Evolutionary conservation across 1,140 invertebrate species (phyloP).

Genomic region (Orchesella cincta): DNA sequence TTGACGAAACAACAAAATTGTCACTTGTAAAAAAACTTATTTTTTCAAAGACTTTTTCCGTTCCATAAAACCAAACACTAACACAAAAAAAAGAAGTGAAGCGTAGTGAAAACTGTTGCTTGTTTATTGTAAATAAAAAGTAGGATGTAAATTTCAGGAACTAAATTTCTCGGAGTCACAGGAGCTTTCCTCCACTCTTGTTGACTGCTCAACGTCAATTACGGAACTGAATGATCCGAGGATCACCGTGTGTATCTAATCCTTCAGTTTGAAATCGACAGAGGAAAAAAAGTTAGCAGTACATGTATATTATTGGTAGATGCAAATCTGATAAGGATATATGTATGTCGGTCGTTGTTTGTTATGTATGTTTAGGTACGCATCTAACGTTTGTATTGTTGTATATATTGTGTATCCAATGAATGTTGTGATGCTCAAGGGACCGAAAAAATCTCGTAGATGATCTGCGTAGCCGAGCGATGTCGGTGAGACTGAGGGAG

Average conservation of each 20-base stretch:
- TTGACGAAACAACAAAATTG: too few relatives aligned
- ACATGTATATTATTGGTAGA: constrained; percentile 1
- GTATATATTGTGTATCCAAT: not conserved
- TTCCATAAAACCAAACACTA: too few relatives aligned
- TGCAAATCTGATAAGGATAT: not conserved
- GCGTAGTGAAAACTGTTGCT: too few relatives aligned
- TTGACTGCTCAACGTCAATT: constrained; percentile 18
- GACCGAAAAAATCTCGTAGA: constrained; percentile 10
- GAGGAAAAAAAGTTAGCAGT: too few relatives aligned
- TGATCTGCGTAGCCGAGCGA: constrained; percentile 10
- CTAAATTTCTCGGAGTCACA: too few relatives aligned
- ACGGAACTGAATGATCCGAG: not conserved
- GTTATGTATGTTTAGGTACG: not conserved
- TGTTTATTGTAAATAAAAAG: too few relatives aligned
- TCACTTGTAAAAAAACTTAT: too few relatives aligned
- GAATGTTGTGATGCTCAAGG: not conserved
- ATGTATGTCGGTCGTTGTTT: constrained; percentile 4
- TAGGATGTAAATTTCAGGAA: too few relatives aligned
- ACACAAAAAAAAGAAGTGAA: too few relatives aligned
- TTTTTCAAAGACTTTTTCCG: too few relatives aligned
- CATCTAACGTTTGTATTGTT: not conserved
- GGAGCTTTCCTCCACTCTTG: not conserved
- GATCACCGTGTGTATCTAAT: not conserved
- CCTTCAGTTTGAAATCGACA: not conserved
- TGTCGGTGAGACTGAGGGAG: constrained; percentile 44